Percentiles rank a stretch among this genome's conserved stretches.
Evolutionary conservation across 2,113 vertebrate genomes (phyloP).

Genomic region (Sakesphorus luctuosus): DNA sequence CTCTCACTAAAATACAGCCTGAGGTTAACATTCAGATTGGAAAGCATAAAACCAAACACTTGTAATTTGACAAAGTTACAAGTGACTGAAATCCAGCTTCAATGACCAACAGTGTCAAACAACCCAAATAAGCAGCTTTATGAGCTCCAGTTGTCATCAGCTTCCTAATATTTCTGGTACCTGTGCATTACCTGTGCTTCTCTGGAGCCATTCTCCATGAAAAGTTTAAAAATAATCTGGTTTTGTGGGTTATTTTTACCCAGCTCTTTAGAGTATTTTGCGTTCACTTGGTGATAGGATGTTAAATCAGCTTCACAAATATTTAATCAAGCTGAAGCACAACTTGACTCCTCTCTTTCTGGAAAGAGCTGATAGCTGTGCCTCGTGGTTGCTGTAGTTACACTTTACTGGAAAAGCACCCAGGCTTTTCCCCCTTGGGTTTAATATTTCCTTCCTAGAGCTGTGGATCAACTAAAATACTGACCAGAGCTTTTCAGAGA

Average conservation of each 20-base stretch:
- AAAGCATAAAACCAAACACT: neutral
- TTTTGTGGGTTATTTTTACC: constrained; percentile 59
- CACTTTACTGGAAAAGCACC: neutral
- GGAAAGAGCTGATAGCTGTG: neutral
- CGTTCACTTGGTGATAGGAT: constrained; percentile 37
- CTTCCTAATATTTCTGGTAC: neutral
- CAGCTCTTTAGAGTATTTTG: constrained; percentile 12
- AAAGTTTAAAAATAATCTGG: constrained; percentile 33
- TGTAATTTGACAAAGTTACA: neutral
- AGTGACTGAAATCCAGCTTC: neutral
- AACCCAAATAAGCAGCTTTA: neutral
- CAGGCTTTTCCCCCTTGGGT: neutral
- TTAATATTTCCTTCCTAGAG: neutral
- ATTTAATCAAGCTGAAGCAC: constrained; percentile 71
- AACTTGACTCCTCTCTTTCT: constrained; percentile 4
- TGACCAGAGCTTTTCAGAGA: neutral
- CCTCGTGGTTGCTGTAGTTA: constrained; percentile 45
- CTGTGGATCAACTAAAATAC: neutral
- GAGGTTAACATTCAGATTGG: neutral
- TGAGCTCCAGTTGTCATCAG: neutral
- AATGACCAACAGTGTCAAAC: neutral
- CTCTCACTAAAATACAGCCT: neutral
- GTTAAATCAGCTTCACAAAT: constrained; percentile 76
- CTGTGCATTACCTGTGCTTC: neutral
- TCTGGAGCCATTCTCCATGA: neutral